Conservation (phyloP, 2,797 vertebrate species). For the Distichodus sexfasciatus region DNA sequence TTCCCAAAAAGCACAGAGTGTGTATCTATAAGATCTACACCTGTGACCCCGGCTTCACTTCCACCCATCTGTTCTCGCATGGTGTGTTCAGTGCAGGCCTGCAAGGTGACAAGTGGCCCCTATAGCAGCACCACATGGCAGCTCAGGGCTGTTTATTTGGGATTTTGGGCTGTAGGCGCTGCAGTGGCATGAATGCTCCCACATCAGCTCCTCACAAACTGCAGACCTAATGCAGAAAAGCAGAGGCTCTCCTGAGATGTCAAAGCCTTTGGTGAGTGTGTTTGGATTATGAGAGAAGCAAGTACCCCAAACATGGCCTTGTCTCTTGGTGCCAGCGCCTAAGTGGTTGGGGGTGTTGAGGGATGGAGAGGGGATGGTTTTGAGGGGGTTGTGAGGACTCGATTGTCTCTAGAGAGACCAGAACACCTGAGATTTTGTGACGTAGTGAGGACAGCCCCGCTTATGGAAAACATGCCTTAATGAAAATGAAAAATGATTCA, state of each 20-base stretch:
- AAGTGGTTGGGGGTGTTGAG: too few relatives aligned
- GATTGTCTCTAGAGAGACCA: too few relatives aligned
- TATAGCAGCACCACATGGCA: constrained; percentile 48
- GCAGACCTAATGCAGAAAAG: not conserved
- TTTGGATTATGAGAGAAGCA: constrained; percentile 31
- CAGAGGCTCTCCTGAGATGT: not conserved
- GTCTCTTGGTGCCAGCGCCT: constrained; percentile 24
- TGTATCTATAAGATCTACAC: constrained; percentile 46
- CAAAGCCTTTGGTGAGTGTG: constrained; percentile 15
- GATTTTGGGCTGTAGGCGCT: constrained; percentile 39
- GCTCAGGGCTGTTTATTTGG: constrained; percentile 59
- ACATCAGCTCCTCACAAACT: not conserved
- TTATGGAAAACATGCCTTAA: too few relatives aligned
- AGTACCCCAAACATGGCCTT: constrained; percentile 33
- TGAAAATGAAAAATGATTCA: too few relatives aligned
- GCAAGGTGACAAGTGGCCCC: constrained; percentile 62
- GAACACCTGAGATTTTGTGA: too few relatives aligned
- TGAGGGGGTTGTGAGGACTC: too few relatives aligned
- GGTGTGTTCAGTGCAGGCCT: constrained; percentile 24
- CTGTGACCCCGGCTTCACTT: constrained; percentile 27
- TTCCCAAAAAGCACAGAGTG: constrained; percentile 18
- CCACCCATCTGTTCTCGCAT: constrained; percentile 22
- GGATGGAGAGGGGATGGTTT: constrained; percentile 6
- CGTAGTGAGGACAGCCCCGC: too few relatives aligned
- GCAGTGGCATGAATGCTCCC: constrained; percentile 34